These are phyloP conservation scores for Montipora capitata DNA, from an alignment of 92 coral and sea anemone species.

Conservation along the genomic window DNA sequence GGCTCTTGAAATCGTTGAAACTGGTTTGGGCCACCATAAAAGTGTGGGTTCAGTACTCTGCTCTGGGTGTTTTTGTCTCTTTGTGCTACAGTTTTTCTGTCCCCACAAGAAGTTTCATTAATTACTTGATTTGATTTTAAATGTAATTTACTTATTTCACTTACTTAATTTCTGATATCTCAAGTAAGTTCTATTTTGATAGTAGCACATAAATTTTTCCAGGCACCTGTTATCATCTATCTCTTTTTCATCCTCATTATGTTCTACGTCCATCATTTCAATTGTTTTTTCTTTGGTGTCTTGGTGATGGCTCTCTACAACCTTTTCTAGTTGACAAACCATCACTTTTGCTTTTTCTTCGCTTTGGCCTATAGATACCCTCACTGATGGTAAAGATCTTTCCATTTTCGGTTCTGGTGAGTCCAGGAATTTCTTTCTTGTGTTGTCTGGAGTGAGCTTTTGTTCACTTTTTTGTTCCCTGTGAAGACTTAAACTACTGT, in stretches of 20 bases:
- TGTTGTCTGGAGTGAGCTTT: not conserved
- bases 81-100: no score
- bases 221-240: not conserved
- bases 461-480: constrained; percentile 7
- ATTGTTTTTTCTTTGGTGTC: not conserved
- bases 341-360: not conserved
- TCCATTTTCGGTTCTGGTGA: constrained; percentile 8
- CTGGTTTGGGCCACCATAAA: no score
- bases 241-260: not conserved
- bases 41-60: no score
- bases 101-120: no score
- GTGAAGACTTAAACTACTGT: constrained; percentile 13
- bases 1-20: no score
- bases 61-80: no score
- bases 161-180: no score
- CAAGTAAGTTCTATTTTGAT: no score
- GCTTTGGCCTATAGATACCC: not conserved
- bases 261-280: constrained; percentile 35
- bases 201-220: no score
- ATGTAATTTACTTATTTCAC: no score
- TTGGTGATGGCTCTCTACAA: not conserved
- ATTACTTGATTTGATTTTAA: no score
- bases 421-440: not conserved
- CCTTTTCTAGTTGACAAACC: not conserved
- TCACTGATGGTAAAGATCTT: not conserved